Evolutionary conservation across 2,888 invertebrate genomes (phyloP).

Genomic region (Patella pellucida): DNA sequence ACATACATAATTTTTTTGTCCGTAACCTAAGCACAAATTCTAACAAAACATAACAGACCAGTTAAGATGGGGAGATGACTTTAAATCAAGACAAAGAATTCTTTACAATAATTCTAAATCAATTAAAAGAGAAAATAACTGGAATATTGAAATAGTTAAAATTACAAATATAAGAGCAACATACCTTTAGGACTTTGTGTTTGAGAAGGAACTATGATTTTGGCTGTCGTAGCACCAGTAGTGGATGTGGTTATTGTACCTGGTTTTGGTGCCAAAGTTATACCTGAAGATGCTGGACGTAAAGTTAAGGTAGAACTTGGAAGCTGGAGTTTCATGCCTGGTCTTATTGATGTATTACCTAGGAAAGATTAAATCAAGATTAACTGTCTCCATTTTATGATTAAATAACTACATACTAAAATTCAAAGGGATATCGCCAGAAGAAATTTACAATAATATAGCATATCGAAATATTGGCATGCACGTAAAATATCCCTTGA

Average conservation of each 20-base stretch:
- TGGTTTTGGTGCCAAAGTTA: slow-evolving; percentile 61
- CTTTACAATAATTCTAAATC: too few species aligned
- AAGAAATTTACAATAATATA: too few species aligned
- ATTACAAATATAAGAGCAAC: background rate
- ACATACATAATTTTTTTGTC: too few species aligned
- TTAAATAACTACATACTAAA: background rate
- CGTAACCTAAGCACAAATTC: too few species aligned
- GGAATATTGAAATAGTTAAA: too few species aligned
- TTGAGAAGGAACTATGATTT: slow-evolving; percentile 38
- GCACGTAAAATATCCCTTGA: too few species aligned
- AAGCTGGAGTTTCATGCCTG: slow-evolving; percentile 59
- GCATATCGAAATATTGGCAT: too few species aligned
- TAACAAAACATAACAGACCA: too few species aligned
- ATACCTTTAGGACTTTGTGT: slow-evolving; percentile 29
- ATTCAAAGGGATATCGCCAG: background rate
- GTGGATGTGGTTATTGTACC: slow-evolving; percentile 32
- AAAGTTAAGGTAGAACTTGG: slow-evolving; percentile 55
- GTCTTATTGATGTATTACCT: slow-evolving; percentile 41
- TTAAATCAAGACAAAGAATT: too few species aligned
- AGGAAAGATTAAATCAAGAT: slow-evolving; percentile 12
- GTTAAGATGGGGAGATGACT: too few species aligned
- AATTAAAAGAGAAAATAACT: too few species aligned
- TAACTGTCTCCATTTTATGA: background rate
- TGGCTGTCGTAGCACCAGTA: slow-evolving; percentile 32
- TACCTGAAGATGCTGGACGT: slow-evolving; percentile 49